Percentiles rank a stretch among this genome's conserved stretches.
Conservation (phyloP, 2,888 invertebrate species). For the Lepidochrysops patricia region DNA sequence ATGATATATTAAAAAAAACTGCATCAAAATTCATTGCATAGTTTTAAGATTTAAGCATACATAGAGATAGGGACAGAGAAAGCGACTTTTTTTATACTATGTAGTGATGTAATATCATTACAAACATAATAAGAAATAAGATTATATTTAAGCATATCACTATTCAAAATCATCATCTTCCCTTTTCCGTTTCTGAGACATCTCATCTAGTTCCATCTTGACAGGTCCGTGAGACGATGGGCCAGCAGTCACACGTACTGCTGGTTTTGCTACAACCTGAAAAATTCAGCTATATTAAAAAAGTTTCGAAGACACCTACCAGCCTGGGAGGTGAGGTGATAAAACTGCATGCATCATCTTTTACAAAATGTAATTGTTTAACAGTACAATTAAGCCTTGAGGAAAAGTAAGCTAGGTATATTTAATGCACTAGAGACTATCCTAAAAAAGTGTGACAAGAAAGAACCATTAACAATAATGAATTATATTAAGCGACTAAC, state of each 20-base stretch:
- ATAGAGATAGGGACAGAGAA: too few species aligned
- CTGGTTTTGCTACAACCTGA: conserved; percentile 62
- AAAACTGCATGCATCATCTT: neutral
- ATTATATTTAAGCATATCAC: conserved; percentile 24
- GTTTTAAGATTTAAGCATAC: too few species aligned
- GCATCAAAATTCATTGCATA: too few species aligned
- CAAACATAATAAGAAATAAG: neutral
- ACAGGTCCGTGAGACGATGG: conserved; percentile 54
- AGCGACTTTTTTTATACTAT: too few species aligned
- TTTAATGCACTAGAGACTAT: too few species aligned
- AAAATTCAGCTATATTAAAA: conserved; percentile 13
- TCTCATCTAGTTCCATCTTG: conserved; percentile 76
- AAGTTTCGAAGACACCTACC: neutral
- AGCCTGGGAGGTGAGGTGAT: neutral
- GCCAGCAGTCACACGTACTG: conserved; percentile 56
- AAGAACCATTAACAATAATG: too few species aligned
- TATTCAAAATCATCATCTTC: conserved; percentile 78
- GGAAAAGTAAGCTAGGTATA: too few species aligned
- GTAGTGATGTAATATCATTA: neutral
- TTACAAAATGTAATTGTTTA: neutral
- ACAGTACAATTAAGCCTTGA: too few species aligned
- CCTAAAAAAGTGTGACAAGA: too few species aligned
- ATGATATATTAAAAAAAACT: too few species aligned
- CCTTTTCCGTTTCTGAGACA: conserved; percentile 76
- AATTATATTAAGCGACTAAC: conserved; percentile 28